Conservation (phyloP, 2,888 invertebrate genomes). For the Fragum whitleyi region DNA sequence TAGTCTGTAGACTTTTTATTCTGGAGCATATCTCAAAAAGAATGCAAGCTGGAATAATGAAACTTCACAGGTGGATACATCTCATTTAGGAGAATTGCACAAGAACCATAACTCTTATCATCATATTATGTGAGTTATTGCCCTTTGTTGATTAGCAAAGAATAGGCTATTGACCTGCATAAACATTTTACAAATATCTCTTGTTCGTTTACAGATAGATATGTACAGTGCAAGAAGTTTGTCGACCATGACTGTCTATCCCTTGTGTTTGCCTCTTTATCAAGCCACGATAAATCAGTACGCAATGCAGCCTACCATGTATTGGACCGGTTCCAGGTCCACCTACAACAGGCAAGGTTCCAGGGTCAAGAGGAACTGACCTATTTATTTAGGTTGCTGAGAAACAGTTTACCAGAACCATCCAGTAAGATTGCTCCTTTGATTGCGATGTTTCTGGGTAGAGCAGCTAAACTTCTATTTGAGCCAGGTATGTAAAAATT, state of each 20-base stretch:
- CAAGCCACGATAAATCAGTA: conserved; percentile 89
- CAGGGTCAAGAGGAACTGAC: conserved; percentile 89
- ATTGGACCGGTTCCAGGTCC: conserved; percentile 90
- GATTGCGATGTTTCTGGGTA: conserved; percentile 90
- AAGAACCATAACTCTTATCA: too few relatives aligned
- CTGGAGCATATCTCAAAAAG: too few relatives aligned
- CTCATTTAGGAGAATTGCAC: too few relatives aligned
- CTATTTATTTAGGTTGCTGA: conserved; percentile 89
- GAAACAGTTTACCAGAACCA: conserved; percentile 87
- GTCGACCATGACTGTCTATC: conserved; percentile 90
- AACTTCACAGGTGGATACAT: too few relatives aligned
- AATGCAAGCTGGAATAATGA: too few relatives aligned
- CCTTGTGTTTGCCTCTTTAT: conserved; percentile 90
- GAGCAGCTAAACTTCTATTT: conserved; percentile 90
- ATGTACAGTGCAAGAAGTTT: conserved; percentile 90
- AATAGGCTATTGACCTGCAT: too few relatives aligned
- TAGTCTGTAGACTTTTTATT: too few relatives aligned
- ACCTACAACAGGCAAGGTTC: conserved; percentile 88
- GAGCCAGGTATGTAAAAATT: conserved; percentile 87
- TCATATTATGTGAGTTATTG: too few relatives aligned
- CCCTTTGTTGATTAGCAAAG: too few relatives aligned
- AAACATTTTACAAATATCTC: too few relatives aligned
- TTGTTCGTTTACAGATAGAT: conserved; percentile 88
- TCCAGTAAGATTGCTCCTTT: conserved; percentile 88
- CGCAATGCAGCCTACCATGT: conserved; percentile 91